A percentile compares a stretch with the other conserved stretches of the same genome.
Conservation (phyloP, 2,888 invertebrate genomes). For the Plemyria rubiginata region DNA sequence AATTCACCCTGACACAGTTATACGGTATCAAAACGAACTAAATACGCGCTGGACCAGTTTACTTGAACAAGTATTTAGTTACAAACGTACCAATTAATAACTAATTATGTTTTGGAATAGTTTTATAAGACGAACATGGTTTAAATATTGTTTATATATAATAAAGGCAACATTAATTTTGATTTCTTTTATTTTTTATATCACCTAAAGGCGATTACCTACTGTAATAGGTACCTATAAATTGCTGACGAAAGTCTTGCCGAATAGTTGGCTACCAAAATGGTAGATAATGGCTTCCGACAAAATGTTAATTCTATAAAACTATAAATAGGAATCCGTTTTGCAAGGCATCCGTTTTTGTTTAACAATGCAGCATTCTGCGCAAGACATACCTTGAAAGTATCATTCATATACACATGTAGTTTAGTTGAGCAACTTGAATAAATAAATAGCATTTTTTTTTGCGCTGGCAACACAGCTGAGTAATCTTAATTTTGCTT, state of each 20-base stretch:
- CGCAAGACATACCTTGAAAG: conserved; percentile 16
- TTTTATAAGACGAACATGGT: background rate
- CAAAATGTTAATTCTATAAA: conserved; percentile 13
- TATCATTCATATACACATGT: conserved; percentile 16
- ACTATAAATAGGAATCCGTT: conserved; percentile 2
- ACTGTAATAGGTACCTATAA: too few relatives aligned
- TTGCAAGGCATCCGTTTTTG: conserved; percentile 20
- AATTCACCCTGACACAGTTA: conserved; percentile 33
- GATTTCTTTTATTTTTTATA: too few relatives aligned
- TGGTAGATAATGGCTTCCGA: background rate
- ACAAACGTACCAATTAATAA: conserved; percentile 19
- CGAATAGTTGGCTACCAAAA: background rate
- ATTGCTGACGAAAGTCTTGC: conserved; percentile 14
- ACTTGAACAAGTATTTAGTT: conserved; percentile 25
- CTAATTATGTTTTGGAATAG: conserved; percentile 6
- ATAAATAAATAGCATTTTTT: conserved; percentile 14
- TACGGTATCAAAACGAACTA: conserved; percentile 26
- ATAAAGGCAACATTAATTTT: too few relatives aligned
- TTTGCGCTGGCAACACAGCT: conserved; percentile 3
- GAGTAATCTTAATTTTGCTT: conserved; percentile 14
- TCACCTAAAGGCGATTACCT: too few relatives aligned
- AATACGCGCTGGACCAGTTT: conserved; percentile 24
- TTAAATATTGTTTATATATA: too few relatives aligned
- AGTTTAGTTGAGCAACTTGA: conserved; percentile 20
- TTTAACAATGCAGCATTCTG: conserved; percentile 20